phyloP scores from a whole-genome alignment of 2,888 invertebrate genomes.

The Cheilosia vernalis region DNA sequence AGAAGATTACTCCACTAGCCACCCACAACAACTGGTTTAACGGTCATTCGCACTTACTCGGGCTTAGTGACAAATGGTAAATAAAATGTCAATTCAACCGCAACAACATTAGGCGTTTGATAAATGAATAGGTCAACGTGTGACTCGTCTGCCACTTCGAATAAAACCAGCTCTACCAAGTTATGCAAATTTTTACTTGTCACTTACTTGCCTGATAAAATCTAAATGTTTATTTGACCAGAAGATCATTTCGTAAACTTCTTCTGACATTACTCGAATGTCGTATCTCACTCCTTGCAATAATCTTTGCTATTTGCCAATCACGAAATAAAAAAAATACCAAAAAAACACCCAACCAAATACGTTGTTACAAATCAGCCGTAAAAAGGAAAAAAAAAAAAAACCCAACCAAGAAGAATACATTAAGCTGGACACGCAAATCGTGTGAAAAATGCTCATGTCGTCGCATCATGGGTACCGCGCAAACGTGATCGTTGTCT shows the following conservation, averaged over 20 bases:
- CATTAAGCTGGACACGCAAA: constrained; percentile 29
- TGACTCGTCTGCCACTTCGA: constrained; percentile 16
- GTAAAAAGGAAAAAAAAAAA: not conserved
- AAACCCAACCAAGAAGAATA: not conserved
- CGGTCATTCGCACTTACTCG: constrained; percentile 13
- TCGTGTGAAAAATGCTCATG: constrained; percentile 40
- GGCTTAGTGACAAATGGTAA: not conserved
- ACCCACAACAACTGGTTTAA: constrained; percentile 11
- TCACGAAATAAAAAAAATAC: not conserved
- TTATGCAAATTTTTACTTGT: not conserved
- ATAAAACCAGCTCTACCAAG: constrained; percentile 8
- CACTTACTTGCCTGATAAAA: constrained; percentile 21
- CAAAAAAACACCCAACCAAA: not conserved
- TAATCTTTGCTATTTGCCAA: not conserved
- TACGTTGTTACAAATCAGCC: constrained; percentile 17
- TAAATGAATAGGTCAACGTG: constrained; percentile 36
- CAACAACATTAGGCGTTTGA: constrained; percentile 28
- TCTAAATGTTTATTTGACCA: constrained; percentile 1
- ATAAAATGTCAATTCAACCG: constrained; percentile 35
- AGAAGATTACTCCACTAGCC: not conserved
- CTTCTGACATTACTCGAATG: not conserved
- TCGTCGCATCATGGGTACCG: constrained; percentile 16
- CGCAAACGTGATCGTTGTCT: constrained; percentile 41
- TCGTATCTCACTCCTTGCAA: not conserved
- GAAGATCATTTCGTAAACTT: constrained; percentile 10